Evolutionary conservation across 2,797 vertebrate genomes (phyloP), one percentile per base, ranked within the genome.

Genomic region (Sorex maritimensis): DNA sequence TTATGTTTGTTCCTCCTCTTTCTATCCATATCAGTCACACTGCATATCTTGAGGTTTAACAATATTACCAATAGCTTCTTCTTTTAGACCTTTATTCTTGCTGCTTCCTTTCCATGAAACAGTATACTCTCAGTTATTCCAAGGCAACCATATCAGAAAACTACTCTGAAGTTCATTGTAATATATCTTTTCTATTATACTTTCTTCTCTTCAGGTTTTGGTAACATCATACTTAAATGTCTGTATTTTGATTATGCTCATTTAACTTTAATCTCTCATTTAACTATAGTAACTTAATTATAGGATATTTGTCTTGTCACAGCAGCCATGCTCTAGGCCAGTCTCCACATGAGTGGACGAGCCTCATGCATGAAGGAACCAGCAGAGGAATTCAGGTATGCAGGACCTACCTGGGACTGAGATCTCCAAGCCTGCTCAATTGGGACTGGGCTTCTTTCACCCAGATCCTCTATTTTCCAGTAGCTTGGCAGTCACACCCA

Each of bases 111-210:
- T 24, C 21, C 73, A 28, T n/a, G 65, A 2, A 87, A 52, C 6
- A 52, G 49, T 52, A 49, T 12, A 7, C 46, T 49, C 6, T 49
- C 10, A 52, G 7, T 52, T 52, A 11, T 14, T 52, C 6, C 49
- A 52, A 9, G 10, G 49, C 6, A 52, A 52, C 49, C 49, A 52
- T 52, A 9, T 52, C 49, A 52, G 49, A 52, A 52, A 52, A 52
- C 49, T 52, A 52, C 52, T 2, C 11, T 41, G 13, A 55, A 8
- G 55, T 26, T 3, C 15, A 58, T 67, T 91, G 6, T 38, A 58
- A 90, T 92, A 88, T 6, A 61, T 4, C 26, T 72, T 75, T 90
- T 79, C 7, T 14, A 34, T 77, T 65, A 67, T 28, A 26, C 65
- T 28, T 28, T 26, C 24, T 67, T 4, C 28, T 23, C 26, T 67